A percentile compares a stretch with the other conserved stretches of the same genome.
phyloP scores from a whole-genome alignment of 2,888 invertebrate species.

The Melitaea athalia region DNA sequence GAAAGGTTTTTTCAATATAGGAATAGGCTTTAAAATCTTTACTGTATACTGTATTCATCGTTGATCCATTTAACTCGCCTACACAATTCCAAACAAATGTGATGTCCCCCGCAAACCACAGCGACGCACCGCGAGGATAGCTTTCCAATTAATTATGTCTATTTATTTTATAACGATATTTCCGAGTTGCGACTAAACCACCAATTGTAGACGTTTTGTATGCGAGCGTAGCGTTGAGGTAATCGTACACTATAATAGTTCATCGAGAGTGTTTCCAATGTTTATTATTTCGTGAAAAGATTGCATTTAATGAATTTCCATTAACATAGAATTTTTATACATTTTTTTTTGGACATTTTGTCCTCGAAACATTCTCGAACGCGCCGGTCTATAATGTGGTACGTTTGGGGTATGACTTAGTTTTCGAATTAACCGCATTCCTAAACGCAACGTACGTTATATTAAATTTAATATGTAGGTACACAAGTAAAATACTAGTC shows the following conservation, averaged over 20 bases:
- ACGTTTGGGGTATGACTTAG: slow-evolving; percentile 60
- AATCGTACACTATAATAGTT: slow-evolving; percentile 44
- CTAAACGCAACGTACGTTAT: background rate
- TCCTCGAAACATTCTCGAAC: slow-evolving; percentile 51
- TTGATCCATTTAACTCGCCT: slow-evolving; percentile 14
- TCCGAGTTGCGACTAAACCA: slow-evolving; percentile 39
- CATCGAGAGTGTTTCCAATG: slow-evolving; percentile 55
- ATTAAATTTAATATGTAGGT: background rate
- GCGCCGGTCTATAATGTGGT: slow-evolving; percentile 58
- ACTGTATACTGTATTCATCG: background rate
- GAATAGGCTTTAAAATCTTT: background rate
- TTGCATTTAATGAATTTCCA: slow-evolving; percentile 31
- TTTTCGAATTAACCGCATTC: slow-evolving; percentile 28
- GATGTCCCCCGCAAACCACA: slow-evolving; percentile 11
- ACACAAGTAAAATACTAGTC: slow-evolving; percentile 4
- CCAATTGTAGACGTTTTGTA: slow-evolving; percentile 49
- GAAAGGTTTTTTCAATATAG: too few relatives aligned
- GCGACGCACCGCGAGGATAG: slow-evolving; percentile 44
- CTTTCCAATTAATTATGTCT: slow-evolving; percentile 55
- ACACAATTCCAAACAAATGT: slow-evolving; percentile 12
- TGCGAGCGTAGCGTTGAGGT: slow-evolving; percentile 53
- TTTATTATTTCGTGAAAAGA: slow-evolving; percentile 16
- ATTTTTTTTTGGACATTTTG: slow-evolving; percentile 35
- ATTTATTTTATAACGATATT: slow-evolving; percentile 72
- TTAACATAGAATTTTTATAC: slow-evolving; percentile 28